phyloP scores from a whole-genome alignment of 2,797 vertebrate genomes.

The Heliangelus exortis region DNA sequence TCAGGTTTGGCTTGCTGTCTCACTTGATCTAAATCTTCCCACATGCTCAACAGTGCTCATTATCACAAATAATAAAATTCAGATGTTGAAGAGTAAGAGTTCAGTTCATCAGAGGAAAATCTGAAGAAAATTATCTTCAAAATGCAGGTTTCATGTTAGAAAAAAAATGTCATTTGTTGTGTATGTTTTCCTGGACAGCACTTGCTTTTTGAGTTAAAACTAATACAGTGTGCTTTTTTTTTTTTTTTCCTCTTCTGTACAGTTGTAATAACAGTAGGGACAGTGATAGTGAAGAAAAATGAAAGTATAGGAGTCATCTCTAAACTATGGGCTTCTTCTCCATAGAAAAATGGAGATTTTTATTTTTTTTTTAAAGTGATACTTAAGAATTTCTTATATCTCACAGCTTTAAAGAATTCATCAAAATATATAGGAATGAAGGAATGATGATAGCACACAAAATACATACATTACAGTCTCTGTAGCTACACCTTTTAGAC shows the following conservation, averaged over 20 bases:
- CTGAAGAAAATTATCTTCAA: conserved; percentile 57
- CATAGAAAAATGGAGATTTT: neutral
- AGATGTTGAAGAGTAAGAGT: conserved; percentile 39
- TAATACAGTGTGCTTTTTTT: neutral
- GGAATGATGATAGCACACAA: neutral
- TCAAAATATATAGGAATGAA: neutral
- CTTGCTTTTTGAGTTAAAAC: neutral
- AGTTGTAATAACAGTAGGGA: neutral
- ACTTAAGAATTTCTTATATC: neutral
- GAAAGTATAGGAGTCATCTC: neutral
- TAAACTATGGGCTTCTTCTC: neutral
- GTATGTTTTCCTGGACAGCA: neutral
- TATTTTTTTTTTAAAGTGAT: neutral
- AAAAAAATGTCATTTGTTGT: neutral
- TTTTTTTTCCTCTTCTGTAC: neutral
- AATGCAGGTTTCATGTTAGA: neutral
- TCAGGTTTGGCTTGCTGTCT: conserved; percentile 36
- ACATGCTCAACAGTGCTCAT: conserved; percentile 42
- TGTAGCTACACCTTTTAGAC: neutral
- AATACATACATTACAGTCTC: neutral
- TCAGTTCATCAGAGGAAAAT: conserved; percentile 35
- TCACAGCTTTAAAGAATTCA: neutral
- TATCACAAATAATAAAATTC: conserved; percentile 65
- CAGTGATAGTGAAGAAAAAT: neutral
- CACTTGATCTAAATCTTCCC: conserved; percentile 56